These are phyloP conservation scores for Cirrhinus mrigala DNA, from an alignment of 2,797 vertebrate genomes.

Conservation along the genomic window DNA sequence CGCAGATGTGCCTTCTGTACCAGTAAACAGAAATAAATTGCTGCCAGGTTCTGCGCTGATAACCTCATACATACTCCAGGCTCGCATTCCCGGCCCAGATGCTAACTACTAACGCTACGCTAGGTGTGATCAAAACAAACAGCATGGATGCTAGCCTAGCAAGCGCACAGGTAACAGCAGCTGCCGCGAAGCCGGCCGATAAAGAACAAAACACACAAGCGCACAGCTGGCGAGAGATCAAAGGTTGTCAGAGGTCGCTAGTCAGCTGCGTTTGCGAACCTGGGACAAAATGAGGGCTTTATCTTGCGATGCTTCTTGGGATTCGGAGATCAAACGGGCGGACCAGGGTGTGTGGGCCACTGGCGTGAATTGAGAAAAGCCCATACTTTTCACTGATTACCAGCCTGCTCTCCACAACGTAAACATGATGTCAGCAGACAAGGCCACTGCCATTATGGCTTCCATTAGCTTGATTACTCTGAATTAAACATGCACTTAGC, in stretches of 20 bases:
- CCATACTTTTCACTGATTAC: constrained; percentile 70
- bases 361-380: constrained; percentile 62
- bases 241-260: neutral
- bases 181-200: constrained; percentile 22
- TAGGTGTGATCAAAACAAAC: constrained; percentile 66
- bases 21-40: constrained; percentile 47
- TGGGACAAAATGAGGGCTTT: constrained; percentile 29
- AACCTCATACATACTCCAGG: constrained; percentile 49
- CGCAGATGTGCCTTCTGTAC: constrained; percentile 38
- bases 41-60: constrained; percentile 47
- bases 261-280: constrained; percentile 29
- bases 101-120: constrained; percentile 42
- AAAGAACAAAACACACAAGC: constrained; percentile 23
- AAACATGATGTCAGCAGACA: constrained; percentile 72
- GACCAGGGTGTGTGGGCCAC: constrained; percentile 64
- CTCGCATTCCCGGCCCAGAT: constrained; percentile 54
- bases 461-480: constrained; percentile 73
- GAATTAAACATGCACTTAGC: constrained; percentile 70
- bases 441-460: constrained; percentile 60
- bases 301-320: constrained; percentile 34
- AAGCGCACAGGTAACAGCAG: constrained; percentile 26
- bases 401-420: constrained; percentile 68
- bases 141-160: constrained; percentile 34
- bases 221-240: constrained; percentile 14
- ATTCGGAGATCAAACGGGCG: constrained; percentile 54